Conservation (phyloP, 1,140 invertebrate genomes). For the Contarinia nasturtii region DNA sequence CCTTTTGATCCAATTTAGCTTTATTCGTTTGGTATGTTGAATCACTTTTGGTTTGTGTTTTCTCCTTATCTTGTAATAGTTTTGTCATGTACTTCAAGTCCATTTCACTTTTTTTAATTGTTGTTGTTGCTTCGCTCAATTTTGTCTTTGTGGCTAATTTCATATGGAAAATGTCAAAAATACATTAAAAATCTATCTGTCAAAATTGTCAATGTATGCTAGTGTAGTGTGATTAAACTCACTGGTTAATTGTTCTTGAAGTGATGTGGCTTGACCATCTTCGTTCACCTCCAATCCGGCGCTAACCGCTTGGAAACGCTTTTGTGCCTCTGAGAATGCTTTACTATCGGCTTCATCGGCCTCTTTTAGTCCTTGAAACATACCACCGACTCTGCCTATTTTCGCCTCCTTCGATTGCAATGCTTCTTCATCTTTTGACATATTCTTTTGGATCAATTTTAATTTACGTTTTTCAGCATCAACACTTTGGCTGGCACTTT, state of each 20-base stretch:
- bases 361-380: slow-evolving; percentile 50
- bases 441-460: slow-evolving; percentile 45
- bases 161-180: not conserved
- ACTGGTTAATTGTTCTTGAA: slow-evolving; percentile 80
- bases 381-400: slow-evolving; percentile 39
- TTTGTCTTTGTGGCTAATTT: slow-evolving; percentile 49
- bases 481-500: slow-evolving; percentile 47
- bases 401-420: slow-evolving; percentile 43
- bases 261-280: slow-evolving; percentile 63
- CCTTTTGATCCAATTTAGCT: slow-evolving; percentile 35
- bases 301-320: slow-evolving; percentile 63
- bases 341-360: slow-evolving; percentile 45
- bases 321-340: slow-evolving; percentile 51
- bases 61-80: slow-evolving; percentile 44
- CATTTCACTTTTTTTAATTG: slow-evolving; percentile 60
- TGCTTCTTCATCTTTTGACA: slow-evolving; percentile 48
- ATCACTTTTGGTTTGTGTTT: slow-evolving; percentile 49
- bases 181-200: not conserved
- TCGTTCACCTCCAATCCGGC: slow-evolving; percentile 60
- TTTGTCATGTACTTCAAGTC: slow-evolving; percentile 48
- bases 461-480: slow-evolving; percentile 48
- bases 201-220: not conserved
- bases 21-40: slow-evolving; percentile 53
- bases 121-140: slow-evolving; percentile 57
- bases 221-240: slow-evolving; percentile 8